Conservation (phyloP, 2,888 invertebrate genomes). For the Tinea pellionella region DNA sequence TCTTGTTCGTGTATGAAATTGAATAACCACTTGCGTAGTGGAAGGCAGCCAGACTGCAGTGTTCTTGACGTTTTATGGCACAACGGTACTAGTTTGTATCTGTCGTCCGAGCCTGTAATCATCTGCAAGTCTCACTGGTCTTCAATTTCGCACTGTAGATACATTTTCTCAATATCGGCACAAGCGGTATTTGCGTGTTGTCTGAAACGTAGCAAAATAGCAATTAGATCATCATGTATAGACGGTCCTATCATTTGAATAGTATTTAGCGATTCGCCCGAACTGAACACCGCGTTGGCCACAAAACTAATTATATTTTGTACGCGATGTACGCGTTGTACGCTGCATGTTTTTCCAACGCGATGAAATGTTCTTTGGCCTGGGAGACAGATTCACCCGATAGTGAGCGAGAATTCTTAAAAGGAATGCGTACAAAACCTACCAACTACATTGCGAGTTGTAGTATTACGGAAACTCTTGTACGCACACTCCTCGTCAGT, state of each 20-base stretch:
- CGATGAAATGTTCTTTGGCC: constrained; percentile 17
- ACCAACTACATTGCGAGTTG: too few relatives aligned
- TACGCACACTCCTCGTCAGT: too few relatives aligned
- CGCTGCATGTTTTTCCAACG: constrained; percentile 20
- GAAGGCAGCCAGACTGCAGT: constrained; percentile 19
- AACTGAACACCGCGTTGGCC: constrained; percentile 17
- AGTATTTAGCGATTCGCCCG: constrained; percentile 21
- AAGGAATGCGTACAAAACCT: too few relatives aligned
- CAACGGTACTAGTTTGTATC: not conserved
- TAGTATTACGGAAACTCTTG: too few relatives aligned
- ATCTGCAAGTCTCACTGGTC: constrained; percentile 25
- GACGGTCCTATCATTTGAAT: constrained; percentile 22
- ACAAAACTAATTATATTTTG: constrained; percentile 18
- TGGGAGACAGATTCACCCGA: constrained; percentile 18
- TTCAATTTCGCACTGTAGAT: constrained; percentile 22
- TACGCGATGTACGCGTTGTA: constrained; percentile 18
- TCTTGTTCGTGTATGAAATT: constrained; percentile 15
- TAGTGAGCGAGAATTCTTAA: constrained; percentile 16
- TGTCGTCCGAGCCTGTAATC: constrained; percentile 19
- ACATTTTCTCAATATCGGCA: constrained; percentile 28
- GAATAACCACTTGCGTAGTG: constrained; percentile 21
- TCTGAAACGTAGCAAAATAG: constrained; percentile 24
- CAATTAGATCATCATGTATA: constrained; percentile 23
- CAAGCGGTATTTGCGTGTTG: constrained; percentile 23
- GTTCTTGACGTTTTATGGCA: constrained; percentile 14